Base-by-base conservation (phyloP, 2,888 invertebrate species). In the Sinelater perroti region DNA sequence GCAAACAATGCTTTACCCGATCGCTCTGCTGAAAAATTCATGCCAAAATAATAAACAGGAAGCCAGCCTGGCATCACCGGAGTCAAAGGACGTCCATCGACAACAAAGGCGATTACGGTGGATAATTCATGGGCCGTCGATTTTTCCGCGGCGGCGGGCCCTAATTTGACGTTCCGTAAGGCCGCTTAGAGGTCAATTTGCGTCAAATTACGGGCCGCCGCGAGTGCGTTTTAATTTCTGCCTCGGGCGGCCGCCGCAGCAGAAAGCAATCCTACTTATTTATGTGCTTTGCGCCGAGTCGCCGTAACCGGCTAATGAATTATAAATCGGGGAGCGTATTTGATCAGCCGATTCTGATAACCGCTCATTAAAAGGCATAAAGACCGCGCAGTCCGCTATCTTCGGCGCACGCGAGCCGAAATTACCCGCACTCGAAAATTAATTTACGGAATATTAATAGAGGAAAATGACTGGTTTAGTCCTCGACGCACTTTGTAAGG, bases 391-490 rank as follows among this genome's bases (percentile, higher is more conserved):
- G 70, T 66, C 67, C 68, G 66, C 65, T 70, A 69, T 70, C 72
- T 70, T 64, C 66, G 64, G 67, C 68, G 71, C 74, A 75, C 75
- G 75, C 75, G 71, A 75, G 68, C 73, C 69, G 67, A 74, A 75
- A 75, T 74, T 73, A 73, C 70, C 72, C 70, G 69, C 71, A 71
- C 73, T 71, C 67, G 68, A 71, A 75, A 77, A 77, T 76, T 77
- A 77, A 77, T 77, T 57, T 76, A 76, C 75, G 73, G 72, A 76
- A 76, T 77, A 76, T 76, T 76, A 76, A 74, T 75, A 75, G 73
- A 71, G 72, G 74, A 73, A 75, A 77, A 75, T 75, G 74, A 75
- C 75, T 75, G 75, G 75, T 74, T 76, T 73, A 70, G 72, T 69
- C 69, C 70, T 72, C 67, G 55, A 61, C 69, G 69, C 69, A 70